A percentile compares a stretch with the other conserved stretches of the same genome.
Evolutionary conservation across 1,140 invertebrate genomes (phyloP).

Genomic region (Drosophila aff.): DNA sequence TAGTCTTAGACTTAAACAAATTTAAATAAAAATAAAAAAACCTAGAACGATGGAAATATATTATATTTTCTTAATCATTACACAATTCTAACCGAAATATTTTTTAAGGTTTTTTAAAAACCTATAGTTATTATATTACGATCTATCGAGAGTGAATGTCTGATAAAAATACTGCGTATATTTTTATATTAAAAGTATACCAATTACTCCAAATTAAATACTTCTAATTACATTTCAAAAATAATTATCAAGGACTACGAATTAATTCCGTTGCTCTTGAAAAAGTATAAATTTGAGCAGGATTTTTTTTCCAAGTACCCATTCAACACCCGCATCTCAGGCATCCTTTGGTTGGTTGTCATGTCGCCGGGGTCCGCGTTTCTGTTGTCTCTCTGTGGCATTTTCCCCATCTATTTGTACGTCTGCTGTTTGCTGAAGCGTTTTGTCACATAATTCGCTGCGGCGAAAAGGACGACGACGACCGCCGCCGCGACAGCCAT

Average conservation of each 20-base stretch:
- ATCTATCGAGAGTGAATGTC: no score
- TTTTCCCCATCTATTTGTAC: constrained; percentile 53
- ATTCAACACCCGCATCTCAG: constrained; percentile 15
- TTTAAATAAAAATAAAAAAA: no score
- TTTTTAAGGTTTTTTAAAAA: no score
- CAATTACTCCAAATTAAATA: neutral
- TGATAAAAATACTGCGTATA: no score
- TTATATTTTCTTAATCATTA: no score
- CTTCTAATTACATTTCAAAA: neutral
- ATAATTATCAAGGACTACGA: neutral
- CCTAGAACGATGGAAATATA: no score
- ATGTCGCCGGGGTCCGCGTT: constrained; percentile 24
- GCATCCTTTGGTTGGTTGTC: constrained; percentile 9
- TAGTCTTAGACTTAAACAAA: no score
- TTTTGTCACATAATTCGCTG: constrained; percentile 65
- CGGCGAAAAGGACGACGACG: constrained; percentile 44
- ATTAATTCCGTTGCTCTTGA: neutral
- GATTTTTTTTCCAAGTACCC: constrained; percentile 10
- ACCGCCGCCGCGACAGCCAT: constrained; percentile 53
- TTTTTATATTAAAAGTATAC: no score
- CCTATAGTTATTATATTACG: no score
- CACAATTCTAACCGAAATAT: no score
- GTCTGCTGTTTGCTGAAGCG: constrained; percentile 50
- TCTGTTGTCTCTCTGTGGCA: constrained; percentile 43
- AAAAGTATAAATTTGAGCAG: neutral